phyloP scores from a whole-genome alignment of 2,888 invertebrate species.

The Noctuana brunneofusca region DNA sequence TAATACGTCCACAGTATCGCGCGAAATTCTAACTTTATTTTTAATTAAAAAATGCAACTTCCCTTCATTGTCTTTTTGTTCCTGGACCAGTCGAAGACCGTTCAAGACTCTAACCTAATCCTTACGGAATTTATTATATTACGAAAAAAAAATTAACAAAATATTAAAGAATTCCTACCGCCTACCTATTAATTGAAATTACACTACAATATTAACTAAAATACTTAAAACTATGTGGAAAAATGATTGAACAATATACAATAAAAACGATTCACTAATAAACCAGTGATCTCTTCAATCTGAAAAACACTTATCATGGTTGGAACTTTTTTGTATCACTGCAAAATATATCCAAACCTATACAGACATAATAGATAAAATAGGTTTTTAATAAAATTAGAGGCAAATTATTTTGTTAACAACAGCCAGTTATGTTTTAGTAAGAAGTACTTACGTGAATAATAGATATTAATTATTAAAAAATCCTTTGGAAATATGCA shows the following conservation, averaged over 20 bases:
- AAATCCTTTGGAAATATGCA: constrained; percentile 25
- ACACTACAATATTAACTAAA: constrained; percentile 78
- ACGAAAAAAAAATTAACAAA: constrained; percentile 80
- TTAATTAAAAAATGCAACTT: constrained; percentile 72
- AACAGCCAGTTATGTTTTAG: constrained; percentile 22
- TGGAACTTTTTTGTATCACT: constrained; percentile 31
- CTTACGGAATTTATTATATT: constrained; percentile 74
- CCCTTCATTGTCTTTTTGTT: constrained; percentile 80
- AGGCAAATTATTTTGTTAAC: constrained; percentile 28
- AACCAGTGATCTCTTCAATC: constrained; percentile 64
- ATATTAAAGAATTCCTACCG: constrained; percentile 78
- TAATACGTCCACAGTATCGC: constrained; percentile 43
- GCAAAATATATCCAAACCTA: constrained; percentile 25
- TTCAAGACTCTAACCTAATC: constrained; percentile 70
- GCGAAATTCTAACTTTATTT: constrained; percentile 54
- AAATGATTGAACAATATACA: constrained; percentile 81
- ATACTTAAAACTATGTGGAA: constrained; percentile 79
- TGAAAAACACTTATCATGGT: constrained; percentile 33
- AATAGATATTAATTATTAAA: constrained; percentile 20
- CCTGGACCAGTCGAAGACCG: constrained; percentile 69
- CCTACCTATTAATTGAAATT: constrained; percentile 79
- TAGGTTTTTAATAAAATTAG: constrained; percentile 14
- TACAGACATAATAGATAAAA: constrained; percentile 7
- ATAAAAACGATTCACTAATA: constrained; percentile 81
- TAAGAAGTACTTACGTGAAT: not conserved